Percentiles rank a stretch among this genome's conserved stretches.
phyloP scores from a whole-genome alignment of 1,140 invertebrate genomes.

The Musca domestica region DNA sequence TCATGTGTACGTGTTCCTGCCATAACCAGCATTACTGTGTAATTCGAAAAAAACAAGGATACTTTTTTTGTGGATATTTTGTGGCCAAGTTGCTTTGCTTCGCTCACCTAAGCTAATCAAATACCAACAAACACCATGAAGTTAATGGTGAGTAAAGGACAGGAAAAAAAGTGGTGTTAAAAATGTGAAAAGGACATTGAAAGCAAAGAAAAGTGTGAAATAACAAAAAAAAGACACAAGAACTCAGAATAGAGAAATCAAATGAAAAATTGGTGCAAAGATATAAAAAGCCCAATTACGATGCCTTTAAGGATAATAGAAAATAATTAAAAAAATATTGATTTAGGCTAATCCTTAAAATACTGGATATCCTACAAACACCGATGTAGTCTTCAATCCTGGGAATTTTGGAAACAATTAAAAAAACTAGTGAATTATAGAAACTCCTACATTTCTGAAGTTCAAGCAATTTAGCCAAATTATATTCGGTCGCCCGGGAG shows the following conservation, averaged over 20 bases:
- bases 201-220: no score
- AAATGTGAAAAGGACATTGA: neutral
- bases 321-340: slow-evolving; percentile 2
- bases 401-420: no score
- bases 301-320: neutral
- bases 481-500: no score
- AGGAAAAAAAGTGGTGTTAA: neutral
- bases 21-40: slow-evolving; percentile 8
- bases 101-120: neutral
- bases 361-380: no score
- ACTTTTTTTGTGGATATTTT: slow-evolving; percentile 17
- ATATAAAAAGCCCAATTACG: neutral
- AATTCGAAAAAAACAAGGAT: slow-evolving; percentile 12
- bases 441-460: no score
- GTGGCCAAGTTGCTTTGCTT: slow-evolving; percentile 4
- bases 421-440: no score
- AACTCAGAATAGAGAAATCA: neutral
- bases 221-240: neutral
- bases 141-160: slow-evolving; percentile 30
- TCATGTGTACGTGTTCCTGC: slow-evolving; percentile 18
- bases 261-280: neutral
- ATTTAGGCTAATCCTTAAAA: neutral
- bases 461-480: no score
- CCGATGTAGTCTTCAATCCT: no score
- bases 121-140: slow-evolving; percentile 28